phyloP scores from a whole-genome alignment of 2,113 vertebrate species.

The Thamnophis sirtalis region DNA sequence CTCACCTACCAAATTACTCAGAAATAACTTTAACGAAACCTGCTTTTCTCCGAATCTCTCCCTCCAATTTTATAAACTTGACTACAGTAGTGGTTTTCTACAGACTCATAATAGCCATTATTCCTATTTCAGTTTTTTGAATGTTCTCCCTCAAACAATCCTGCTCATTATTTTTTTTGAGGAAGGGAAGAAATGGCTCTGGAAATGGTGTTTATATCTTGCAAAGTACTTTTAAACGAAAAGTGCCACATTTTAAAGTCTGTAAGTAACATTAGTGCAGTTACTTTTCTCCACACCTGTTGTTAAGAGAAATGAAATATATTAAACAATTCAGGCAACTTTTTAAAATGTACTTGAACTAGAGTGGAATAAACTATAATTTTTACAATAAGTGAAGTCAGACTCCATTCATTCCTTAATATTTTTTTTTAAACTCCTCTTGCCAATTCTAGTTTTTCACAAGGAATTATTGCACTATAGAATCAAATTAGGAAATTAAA shows the following conservation, averaged over 20 bases:
- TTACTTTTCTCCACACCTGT: slow-evolving; percentile 38
- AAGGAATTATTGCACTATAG: neutral
- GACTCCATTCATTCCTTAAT: neutral
- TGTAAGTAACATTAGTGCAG: slow-evolving; percentile 53
- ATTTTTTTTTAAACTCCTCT: too few species aligned
- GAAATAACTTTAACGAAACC: slow-evolving; percentile 34
- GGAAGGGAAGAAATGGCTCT: slow-evolving; percentile 37
- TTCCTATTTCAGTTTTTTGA: slow-evolving; percentile 23
- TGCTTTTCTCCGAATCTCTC: neutral
- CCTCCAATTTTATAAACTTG: slow-evolving; percentile 55
- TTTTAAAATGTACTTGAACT: slow-evolving; percentile 64
- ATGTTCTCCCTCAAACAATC: neutral
- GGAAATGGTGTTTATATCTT: slow-evolving; percentile 61
- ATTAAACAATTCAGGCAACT: slow-evolving; percentile 31
- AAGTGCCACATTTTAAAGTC: slow-evolving; percentile 61
- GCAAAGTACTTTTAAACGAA: slow-evolving; percentile 54
- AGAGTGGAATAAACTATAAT: slow-evolving; percentile 67
- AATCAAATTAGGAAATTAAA: neutral
- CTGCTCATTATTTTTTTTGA: neutral
- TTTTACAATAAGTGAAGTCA: slow-evolving; percentile 57
- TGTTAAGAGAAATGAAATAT: slow-evolving; percentile 52
- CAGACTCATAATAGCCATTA: slow-evolving; percentile 61
- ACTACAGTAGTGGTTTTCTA: slow-evolving; percentile 59
- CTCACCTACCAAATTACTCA: neutral
- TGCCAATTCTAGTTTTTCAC: neutral